Conservation (phyloP, 2,113 vertebrate genomes). For the Symphodus melops region DNA sequence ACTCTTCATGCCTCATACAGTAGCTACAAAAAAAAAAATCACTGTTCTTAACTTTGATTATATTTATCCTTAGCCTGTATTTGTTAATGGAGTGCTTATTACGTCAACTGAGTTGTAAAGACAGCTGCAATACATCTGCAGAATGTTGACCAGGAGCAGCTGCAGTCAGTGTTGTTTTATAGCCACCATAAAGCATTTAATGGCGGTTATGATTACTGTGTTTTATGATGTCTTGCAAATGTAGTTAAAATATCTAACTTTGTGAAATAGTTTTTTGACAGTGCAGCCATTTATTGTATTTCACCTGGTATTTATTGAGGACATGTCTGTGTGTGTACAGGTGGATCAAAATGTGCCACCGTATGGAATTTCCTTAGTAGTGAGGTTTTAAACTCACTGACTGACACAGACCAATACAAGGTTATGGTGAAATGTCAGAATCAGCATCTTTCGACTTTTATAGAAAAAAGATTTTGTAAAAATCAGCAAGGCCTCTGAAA, state of each 20-base stretch:
- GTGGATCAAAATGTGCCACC: neutral
- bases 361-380: neutral
- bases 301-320: slow-evolving; percentile 17
- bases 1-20: too few species aligned
- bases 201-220: neutral
- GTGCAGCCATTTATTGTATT: neutral
- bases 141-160: slow-evolving; percentile 3
- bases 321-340: slow-evolving; percentile 14
- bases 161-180: neutral
- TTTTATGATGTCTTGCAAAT: neutral
- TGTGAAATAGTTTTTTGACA: neutral
- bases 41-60: too few species aligned
- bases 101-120: neutral
- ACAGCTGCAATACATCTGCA: neutral
- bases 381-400: slow-evolving; percentile 13
- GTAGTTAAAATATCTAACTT: neutral
- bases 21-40: too few species aligned
- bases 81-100: neutral
- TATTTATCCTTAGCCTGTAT: too few species aligned
- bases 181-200: slow-evolving; percentile 7
- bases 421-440: slow-evolving; percentile 1
- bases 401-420: slow-evolving; percentile 1
- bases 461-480: neutral
- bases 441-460: slow-evolving; percentile 10
- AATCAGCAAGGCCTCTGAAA: neutral